Percentiles rank a stretch among this genome's conserved stretches.
These are phyloP conservation scores for Phylloscopus whistleri DNA, from an alignment of 2,113 vertebrate species.

Conservation along the genomic window DNA sequence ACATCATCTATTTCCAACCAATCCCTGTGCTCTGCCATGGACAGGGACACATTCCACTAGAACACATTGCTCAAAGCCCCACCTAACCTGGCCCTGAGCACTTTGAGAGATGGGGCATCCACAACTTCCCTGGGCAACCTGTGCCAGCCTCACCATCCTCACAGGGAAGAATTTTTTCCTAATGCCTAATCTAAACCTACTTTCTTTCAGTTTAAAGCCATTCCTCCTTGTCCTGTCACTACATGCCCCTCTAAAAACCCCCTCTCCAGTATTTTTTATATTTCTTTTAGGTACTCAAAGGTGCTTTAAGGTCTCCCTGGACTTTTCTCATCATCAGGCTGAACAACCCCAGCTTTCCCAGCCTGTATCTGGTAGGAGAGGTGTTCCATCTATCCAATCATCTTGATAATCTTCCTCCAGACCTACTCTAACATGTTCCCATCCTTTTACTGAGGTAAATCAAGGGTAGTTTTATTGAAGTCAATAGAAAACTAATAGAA, in stretches of 20 bases:
- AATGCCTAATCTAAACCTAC: background rate
- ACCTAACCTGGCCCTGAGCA: background rate
- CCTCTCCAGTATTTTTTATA: background rate
- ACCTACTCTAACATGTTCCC: background rate
- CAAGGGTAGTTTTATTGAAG: background rate
- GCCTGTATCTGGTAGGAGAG: background rate
- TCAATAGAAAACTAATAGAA: background rate
- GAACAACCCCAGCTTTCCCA: background rate
- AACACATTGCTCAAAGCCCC: background rate
- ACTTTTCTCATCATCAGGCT: background rate
- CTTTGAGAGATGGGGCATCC: background rate
- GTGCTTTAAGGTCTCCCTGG: background rate
- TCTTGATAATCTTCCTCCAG: background rate
- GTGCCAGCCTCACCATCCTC: background rate
- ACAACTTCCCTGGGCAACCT: background rate
- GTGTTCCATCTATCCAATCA: background rate
- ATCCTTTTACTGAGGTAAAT: background rate
- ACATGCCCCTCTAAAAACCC: background rate
- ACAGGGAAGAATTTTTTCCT: background rate
- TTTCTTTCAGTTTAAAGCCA: background rate
- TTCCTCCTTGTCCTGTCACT: background rate
- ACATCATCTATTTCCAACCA: background rate
- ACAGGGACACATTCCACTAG: background rate
- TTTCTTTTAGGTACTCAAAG: background rate
- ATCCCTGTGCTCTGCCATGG: fast-evolving